Evolutionary conservation across 2,888 invertebrate species (phyloP).

Genomic region (Operophtera brumata): DNA sequence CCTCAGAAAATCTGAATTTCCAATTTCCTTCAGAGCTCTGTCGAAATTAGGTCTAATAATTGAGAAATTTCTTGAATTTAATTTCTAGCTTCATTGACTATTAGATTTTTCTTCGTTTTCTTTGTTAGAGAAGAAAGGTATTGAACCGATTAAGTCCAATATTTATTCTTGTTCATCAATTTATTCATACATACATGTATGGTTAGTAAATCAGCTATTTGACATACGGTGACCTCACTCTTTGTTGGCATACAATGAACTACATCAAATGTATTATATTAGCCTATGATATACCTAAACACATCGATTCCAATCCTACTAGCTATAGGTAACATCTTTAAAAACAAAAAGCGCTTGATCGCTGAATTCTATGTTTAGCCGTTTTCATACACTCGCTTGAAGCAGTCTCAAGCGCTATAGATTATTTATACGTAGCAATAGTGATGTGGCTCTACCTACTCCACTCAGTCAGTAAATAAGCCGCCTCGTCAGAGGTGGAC

Average conservation of each 20-base stretch:
- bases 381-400: constrained; percentile 21
- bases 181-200: constrained; percentile 3
- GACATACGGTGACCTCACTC: constrained; percentile 15
- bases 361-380: constrained; percentile 29
- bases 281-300: constrained; percentile 10
- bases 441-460: constrained; percentile 33
- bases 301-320: constrained; percentile 28
- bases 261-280: background rate
- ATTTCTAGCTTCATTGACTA: background rate
- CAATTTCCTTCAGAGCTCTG: background rate
- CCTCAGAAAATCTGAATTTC: background rate
- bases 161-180: constrained; percentile 9
- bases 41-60: background rate
- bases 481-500: constrained; percentile 55
- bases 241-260: constrained; percentile 16
- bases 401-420: constrained; percentile 45
- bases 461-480: constrained; percentile 51
- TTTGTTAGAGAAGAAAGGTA: constrained; percentile 3
- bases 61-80: constrained; percentile 8
- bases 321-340: constrained; percentile 13
- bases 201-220: constrained; percentile 3
- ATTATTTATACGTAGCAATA: constrained; percentile 45
- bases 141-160: background rate
- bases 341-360: constrained; percentile 39
- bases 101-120: constrained; percentile 1